These are phyloP conservation scores for Heliconius sara DNA, from an alignment of 2,888 invertebrate species.

Conservation along the genomic window DNA sequence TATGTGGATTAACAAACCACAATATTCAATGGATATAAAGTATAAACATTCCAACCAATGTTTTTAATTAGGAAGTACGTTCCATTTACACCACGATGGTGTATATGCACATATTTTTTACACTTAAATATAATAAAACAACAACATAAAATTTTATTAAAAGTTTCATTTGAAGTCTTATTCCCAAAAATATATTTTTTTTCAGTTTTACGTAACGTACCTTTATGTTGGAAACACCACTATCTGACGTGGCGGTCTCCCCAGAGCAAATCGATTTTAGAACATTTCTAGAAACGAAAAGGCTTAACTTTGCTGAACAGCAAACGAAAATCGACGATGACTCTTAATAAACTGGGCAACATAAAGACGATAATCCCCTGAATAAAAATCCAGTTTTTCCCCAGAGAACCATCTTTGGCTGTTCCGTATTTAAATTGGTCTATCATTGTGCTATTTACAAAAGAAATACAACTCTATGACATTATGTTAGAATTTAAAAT, in stretches of 20 bases:
- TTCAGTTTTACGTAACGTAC: conserved; percentile 30
- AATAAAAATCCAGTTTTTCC: conserved; percentile 67
- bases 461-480: conserved; percentile 51
- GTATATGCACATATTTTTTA: background rate
- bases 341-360: background rate
- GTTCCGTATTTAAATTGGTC: conserved; percentile 79
- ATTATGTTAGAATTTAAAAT: conserved; percentile 48
- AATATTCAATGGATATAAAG: too few species aligned
- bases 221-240: conserved; percentile 55
- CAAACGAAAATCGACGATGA: conserved; percentile 56
- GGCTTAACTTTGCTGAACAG: conserved; percentile 51
- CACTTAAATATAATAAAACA: background rate
- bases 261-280: conserved; percentile 79
- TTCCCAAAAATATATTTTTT: background rate
- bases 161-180: background rate
- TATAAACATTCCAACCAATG: too few species aligned
- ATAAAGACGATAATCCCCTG: conserved; percentile 57
- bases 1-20: too few species aligned
- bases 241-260: conserved; percentile 68
- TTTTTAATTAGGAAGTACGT: too few species aligned
- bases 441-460: conserved; percentile 61
- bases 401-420: conserved; percentile 82
- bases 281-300: conserved; percentile 55
- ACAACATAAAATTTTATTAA: background rate
- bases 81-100: too few species aligned